These are phyloP conservation scores for Heterodera filipjevi DNA, from an alignment of 2,888 invertebrate species.

Conservation along the genomic window DNA sequence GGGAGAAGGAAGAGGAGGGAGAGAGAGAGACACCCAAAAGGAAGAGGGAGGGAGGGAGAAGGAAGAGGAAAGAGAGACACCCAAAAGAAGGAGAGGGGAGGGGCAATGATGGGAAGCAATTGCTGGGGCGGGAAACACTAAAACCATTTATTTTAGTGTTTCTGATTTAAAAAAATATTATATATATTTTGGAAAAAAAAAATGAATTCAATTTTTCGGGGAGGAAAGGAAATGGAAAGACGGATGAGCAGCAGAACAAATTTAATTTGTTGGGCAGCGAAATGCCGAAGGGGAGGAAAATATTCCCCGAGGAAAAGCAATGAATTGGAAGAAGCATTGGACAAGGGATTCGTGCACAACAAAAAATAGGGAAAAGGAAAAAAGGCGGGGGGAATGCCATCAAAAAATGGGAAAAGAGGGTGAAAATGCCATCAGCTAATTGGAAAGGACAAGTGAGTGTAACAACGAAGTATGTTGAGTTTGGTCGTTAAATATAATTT, in stretches of 20 bases:
- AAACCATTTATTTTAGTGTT: too few relatives aligned
- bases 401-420: too few relatives aligned
- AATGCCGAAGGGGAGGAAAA: slow-evolving; percentile 1
- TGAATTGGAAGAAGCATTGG: background rate
- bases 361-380: background rate
- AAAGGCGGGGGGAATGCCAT: background rate
- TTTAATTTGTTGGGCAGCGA: background rate
- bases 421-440: slow-evolving; percentile 15
- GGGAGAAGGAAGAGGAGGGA: background rate
- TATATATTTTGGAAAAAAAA: background rate
- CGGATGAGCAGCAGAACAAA: slow-evolving; percentile 8
- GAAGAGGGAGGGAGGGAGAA: too few relatives aligned
- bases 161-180: too few relatives aligned
- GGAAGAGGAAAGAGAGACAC: too few relatives aligned
- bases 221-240: background rate
- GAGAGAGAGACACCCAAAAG: too few relatives aligned
- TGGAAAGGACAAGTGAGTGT: background rate
- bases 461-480: too few relatives aligned
- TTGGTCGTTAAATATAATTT: too few relatives aligned
- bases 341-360: slow-evolving; percentile 15
- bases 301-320: slow-evolving; percentile 1
- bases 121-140: too few relatives aligned
- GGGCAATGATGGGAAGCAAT: too few relatives aligned
- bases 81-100: too few relatives aligned
- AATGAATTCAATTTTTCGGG: background rate